Conservation (phyloP, 2,113 vertebrate genomes). For the Phaethon lepturus region DNA sequence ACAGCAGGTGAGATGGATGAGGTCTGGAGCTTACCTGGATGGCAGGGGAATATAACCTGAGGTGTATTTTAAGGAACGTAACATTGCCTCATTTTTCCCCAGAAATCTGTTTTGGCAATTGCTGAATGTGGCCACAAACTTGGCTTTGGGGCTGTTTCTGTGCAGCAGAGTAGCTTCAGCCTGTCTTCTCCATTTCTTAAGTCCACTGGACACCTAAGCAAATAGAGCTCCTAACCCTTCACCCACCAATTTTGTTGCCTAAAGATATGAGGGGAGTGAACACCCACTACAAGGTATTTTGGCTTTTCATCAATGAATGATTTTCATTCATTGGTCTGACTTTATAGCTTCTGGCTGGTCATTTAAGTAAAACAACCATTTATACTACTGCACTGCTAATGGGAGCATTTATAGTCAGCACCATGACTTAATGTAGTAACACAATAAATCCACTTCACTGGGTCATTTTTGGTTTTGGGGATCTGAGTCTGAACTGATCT, state of each 20-base stretch:
- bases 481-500: not conserved
- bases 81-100: not conserved
- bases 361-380: not conserved
- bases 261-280: not conserved
- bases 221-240: not conserved
- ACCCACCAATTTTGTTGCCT: not conserved
- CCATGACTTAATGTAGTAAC: not conserved
- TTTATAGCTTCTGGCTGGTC: not conserved
- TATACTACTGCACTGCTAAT: not conserved
- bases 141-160: not conserved
- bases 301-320: not conserved
- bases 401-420: not conserved
- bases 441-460: not conserved
- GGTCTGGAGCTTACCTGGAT: rapidly evolving
- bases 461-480: not conserved
- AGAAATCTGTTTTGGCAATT: not conserved
- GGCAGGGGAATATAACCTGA: not conserved
- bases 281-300: not conserved
- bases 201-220: not conserved
- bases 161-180: not conserved
- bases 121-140: not conserved
- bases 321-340: not conserved
- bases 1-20: not conserved
- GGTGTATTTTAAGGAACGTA: not conserved
- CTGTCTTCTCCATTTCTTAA: not conserved